A percentile compares a stretch with the other conserved stretches of the same genome.
These are phyloP conservation scores for Oxystoma pomonae DNA, from an alignment of 2,888 invertebrate genomes.

Conservation along the genomic window DNA sequence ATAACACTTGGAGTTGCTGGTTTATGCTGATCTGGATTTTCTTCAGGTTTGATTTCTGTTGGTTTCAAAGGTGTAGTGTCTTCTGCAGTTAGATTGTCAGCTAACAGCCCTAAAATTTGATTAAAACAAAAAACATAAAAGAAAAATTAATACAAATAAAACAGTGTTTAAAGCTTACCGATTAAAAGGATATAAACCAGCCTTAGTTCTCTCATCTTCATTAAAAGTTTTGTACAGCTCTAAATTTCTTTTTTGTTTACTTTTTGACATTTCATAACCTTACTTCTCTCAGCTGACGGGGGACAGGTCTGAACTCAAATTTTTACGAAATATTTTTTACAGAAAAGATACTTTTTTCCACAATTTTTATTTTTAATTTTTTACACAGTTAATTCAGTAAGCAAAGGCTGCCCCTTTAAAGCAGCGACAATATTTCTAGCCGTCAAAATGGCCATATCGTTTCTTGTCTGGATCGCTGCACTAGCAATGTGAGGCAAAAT, in stretches of 20 bases:
- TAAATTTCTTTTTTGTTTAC: too few species aligned
- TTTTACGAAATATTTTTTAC: too few species aligned
- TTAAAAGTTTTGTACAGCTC: too few species aligned
- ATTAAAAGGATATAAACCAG: slow-evolving; percentile 2
- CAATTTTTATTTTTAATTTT: too few species aligned
- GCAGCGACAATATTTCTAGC: slow-evolving; percentile 81
- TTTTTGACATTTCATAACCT: not conserved
- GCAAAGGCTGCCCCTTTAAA: slow-evolving; percentile 57
- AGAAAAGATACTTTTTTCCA: too few species aligned
- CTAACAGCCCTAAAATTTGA: not conserved
- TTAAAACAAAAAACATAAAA: not conserved
- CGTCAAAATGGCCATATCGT: slow-evolving; percentile 78
- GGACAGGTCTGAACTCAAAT: not conserved
- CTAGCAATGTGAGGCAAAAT: slow-evolving; percentile 90
- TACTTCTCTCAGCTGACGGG: not conserved
- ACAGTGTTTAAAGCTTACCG: not conserved
- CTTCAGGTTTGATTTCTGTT: slow-evolving; percentile 12
- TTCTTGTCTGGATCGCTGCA: slow-evolving; percentile 76
- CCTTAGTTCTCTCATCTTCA: not conserved
- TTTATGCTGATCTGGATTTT: slow-evolving; percentile 9
- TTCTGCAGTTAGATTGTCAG: not conserved
- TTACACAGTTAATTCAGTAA: slow-evolving; percentile 29
- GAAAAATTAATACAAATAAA: not conserved
- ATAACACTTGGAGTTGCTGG: not conserved
- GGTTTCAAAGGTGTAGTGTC: not conserved